phyloP scores from a whole-genome alignment of 2,888 invertebrate species.

The Platycnemis pennipes region DNA sequence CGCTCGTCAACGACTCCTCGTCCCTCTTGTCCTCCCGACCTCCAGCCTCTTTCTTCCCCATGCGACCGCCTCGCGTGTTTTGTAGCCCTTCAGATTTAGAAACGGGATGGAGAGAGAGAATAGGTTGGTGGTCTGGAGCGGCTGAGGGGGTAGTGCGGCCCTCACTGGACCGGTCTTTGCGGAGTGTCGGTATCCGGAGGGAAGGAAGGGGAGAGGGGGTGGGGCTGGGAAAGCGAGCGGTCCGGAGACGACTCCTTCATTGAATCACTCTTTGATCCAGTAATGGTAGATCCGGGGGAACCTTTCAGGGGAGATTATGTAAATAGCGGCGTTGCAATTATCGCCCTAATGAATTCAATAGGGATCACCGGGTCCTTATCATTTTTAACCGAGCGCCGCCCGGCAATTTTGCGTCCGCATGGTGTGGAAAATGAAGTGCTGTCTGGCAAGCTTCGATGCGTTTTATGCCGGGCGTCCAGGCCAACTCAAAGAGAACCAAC shows the following conservation, averaged over 20 bases:
- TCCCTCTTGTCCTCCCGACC: not conserved
- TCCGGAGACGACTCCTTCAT: not conserved
- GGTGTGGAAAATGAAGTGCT: too few species aligned
- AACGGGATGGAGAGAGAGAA: not conserved
- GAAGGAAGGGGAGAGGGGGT: not conserved
- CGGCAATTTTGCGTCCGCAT: not conserved
- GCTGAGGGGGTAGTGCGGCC: not conserved
- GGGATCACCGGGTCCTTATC: not conserved
- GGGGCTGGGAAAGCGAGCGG: not conserved
- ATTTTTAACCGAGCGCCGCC: not conserved
- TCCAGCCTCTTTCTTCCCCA: not conserved
- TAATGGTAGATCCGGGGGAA: not conserved
- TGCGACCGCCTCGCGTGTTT: not conserved
- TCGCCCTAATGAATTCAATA: not conserved
- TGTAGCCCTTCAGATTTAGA: not conserved
- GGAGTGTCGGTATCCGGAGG: not conserved
- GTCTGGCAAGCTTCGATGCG: not conserved
- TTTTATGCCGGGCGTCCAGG: not conserved
- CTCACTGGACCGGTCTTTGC: not conserved
- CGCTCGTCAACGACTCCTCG: not conserved
- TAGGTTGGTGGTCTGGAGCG: not conserved
- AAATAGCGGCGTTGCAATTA: not conserved
- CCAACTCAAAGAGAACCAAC: too few species aligned
- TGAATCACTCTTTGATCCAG: not conserved
- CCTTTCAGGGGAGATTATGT: not conserved